Base-by-base conservation (phyloP, 2,797 vertebrate species). In the Toxotes lorentzi region DNA sequence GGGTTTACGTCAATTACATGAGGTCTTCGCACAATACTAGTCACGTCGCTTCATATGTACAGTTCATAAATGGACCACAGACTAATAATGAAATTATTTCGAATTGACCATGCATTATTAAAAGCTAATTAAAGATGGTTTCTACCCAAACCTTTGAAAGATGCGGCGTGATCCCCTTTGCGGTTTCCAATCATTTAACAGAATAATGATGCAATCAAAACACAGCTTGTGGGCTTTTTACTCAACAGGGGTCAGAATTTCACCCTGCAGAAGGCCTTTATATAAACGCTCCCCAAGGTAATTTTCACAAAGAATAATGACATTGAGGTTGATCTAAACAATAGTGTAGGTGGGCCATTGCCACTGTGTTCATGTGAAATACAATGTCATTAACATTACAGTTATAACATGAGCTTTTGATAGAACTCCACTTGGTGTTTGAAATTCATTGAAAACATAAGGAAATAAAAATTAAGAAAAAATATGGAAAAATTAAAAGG, bases 291-390 rank as follows among this genome's bases (percentile, higher is more conserved):
- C 58, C 78, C 76, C 5, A 1, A 16, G 71, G 79, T 74, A 16
- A 66, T 70, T 65, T 70, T 69, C 53, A 56, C 63, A 61, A 70
- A 62, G 68, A 81, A 61, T 75, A 70, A 84, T 74, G 73, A 76
- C 66, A 63, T 32, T 41, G 70, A 72, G 57, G 23, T 21, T 48
- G 61, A 65, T 65, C 54, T 59, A 74, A 84, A 85, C 72, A 75
- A 59, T 67, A 41, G 67, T 48, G 32, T 34, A 74, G 69, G 53
- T 73, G 66, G 73, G 71, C 13, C 66, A 54, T 17, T 12, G 58
- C 27, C 24, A 35, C 12, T 45, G 59, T 48, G 47, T 53, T 30
- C 35, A 24, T 57, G 24, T 56, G 56, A 62, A 24, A 35, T 54
- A 69, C 41, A 56, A 48, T 30, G 59, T 45, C n/a, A 23, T 30